Evolutionary conservation across 2,113 vertebrate genomes (phyloP), one percentile per base, ranked within the genome.

Genomic region (Pollimyrus isidori): DNA sequence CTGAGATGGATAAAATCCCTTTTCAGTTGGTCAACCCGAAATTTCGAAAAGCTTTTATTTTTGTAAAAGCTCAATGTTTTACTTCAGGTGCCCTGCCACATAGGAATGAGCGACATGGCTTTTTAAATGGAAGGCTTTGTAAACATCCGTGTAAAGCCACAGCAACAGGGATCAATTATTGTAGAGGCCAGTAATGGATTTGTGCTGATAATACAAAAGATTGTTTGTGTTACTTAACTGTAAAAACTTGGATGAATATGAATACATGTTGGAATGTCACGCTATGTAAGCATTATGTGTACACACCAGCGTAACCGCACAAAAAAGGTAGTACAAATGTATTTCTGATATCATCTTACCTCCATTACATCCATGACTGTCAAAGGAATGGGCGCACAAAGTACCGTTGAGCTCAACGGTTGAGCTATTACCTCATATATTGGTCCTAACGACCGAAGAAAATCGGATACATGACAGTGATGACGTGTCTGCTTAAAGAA

Each of bases 351-450:
- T 80, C 73, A 80, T 80, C 73, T 80, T 84, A 84, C 82, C 19
- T 46, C 23, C 82, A 46, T 84, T 46, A 84, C 45, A 84, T 84
- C 21, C 39, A 2, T 46, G 45, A 84, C 82, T 84, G 42, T 84
- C 45, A 84, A 84, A 84, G 82, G n/a, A 48, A 48, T 84, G 82
- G 23, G 21, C 0, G 19, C 7, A 48, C 9, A n/a, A 84, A 84
- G 42, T n/a, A 3, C 45, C 1, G 42, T 10, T 48, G 45, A 84
- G 82, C 82, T 84, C 21, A 45, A 1, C 2, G 21, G 42, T 84
- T 84, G 45, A 84, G 39, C 45, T 84, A 84, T 84, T 84, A 84
- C 82, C 19, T 84, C 82, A 84, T 84, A 48, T 46, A 48, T 84
- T 84, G 82, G 82, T 45, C 45, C 39, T 84, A 84, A 84, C 82